Percentiles rank a stretch among this genome's conserved stretches.
Conservation (phyloP, 2,888 invertebrate genomes). For the Nasonia oneida region DNA sequence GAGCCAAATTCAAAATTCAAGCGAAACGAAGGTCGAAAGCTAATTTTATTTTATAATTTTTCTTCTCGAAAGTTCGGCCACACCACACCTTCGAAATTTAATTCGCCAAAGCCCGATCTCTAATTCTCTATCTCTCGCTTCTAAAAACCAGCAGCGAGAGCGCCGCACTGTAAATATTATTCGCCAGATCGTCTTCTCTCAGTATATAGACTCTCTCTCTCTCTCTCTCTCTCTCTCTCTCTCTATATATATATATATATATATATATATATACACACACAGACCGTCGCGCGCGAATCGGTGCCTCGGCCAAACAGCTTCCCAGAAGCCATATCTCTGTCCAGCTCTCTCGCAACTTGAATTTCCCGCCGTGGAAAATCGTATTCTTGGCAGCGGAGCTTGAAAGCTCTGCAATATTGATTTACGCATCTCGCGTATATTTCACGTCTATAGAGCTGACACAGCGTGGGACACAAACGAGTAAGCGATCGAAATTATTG, state of each 20-base stretch:
- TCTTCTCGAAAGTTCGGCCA: background rate
- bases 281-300: background rate
- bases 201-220: background rate
- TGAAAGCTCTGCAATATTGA: constrained; percentile 14
- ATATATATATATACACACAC: background rate
- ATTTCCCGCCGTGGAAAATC: background rate
- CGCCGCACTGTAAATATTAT: constrained; percentile 10
- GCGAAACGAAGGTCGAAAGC: background rate
- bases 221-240: background rate
- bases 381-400: constrained; percentile 21
- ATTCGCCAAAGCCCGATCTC: background rate
- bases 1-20: background rate
- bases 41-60: background rate
- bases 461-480: background rate
- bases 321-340: constrained; percentile 33
- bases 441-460: too few relatives aligned
- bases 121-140: background rate
- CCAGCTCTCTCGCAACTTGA: background rate
- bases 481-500: too few relatives aligned
- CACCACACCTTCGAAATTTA: background rate
- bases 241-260: too few relatives aligned
- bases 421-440: background rate
- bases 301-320: constrained; percentile 42
- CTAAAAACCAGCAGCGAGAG: background rate
- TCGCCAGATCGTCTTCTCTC: background rate